Conservation (phyloP, 2,113 vertebrate species). For the Lampris incognitus region DNA sequence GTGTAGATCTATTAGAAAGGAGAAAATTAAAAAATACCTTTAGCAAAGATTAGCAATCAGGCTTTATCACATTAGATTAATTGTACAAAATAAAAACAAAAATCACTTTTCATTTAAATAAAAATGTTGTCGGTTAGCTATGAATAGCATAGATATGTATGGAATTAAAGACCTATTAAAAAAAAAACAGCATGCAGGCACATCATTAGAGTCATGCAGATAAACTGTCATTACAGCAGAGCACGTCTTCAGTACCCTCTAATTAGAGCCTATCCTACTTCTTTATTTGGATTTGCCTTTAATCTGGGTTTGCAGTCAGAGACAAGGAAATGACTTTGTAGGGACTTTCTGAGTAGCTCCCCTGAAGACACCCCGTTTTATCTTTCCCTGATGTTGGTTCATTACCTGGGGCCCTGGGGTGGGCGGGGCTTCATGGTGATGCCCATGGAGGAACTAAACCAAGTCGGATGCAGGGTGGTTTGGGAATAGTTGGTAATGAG, state of each 20-base stretch:
- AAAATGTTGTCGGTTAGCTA: too few species aligned
- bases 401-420: constrained; percentile 64
- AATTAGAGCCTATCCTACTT: constrained; percentile 53
- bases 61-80: background rate
- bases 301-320: constrained; percentile 45
- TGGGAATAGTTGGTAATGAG: too few species aligned
- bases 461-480: constrained; percentile 12
- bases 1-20: too few species aligned
- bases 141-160: background rate
- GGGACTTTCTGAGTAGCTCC: constrained; percentile 56
- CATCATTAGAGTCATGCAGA: constrained; percentile 36
- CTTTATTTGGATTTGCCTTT: constrained; percentile 47
- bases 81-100: too few species aligned
- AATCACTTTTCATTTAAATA: too few species aligned
- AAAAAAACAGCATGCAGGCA: background rate
- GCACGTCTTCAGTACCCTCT: constrained; percentile 49
- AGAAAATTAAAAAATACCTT: background rate
- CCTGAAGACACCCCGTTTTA: constrained; percentile 58
- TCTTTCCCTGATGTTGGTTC: constrained; percentile 63
- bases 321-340: constrained; percentile 58
- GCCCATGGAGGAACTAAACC: constrained; percentile 51
- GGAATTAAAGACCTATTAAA: background rate
- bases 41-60: constrained; percentile 1
- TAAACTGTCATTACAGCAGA: constrained; percentile 36
- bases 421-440: constrained; percentile 35